A percentile compares a stretch with the other conserved stretches of the same genome.
Conservation (phyloP, 2,113 vertebrate genomes). For the Gorsachius goisagi region DNA sequence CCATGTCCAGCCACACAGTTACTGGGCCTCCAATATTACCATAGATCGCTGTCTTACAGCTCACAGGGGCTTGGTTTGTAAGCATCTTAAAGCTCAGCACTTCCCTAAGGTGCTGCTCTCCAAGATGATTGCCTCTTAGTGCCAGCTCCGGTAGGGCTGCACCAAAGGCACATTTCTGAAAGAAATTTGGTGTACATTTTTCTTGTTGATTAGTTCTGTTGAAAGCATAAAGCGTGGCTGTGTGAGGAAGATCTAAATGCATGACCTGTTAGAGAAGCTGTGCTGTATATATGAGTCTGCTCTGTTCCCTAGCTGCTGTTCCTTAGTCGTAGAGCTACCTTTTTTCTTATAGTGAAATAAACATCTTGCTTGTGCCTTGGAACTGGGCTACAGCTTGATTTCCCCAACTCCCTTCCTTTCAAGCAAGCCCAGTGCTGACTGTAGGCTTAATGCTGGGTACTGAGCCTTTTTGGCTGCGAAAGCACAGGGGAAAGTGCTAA, state of each 20-base stretch:
- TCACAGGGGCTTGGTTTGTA: neutral
- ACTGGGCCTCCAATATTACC: neutral
- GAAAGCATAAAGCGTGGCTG: neutral
- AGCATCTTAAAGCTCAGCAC: neutral
- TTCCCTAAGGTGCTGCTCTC: neutral
- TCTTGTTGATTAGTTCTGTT: neutral
- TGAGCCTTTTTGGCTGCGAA: conserved; percentile 41
- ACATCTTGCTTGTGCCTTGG: conserved; percentile 61
- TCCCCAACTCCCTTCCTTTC: conserved; percentile 2
- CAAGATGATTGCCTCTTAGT: neutral
- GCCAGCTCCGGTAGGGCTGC: neutral
- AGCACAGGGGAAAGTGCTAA: conserved; percentile 46
- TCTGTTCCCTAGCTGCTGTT: conserved; percentile 29
- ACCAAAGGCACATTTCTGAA: neutral
- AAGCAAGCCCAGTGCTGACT: conserved; percentile 32
- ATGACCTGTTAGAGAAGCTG: conserved; percentile 54
- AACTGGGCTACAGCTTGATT: conserved; percentile 51
- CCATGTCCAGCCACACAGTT: accelerated
- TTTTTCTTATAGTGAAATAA: conserved; percentile 17
- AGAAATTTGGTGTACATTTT: neutral
- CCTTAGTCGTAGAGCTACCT: neutral
- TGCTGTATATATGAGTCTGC: neutral
- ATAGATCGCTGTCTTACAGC: neutral
- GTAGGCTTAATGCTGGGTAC: conserved; percentile 22
- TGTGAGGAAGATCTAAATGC: conserved; percentile 30